Conservation (phyloP, 2,113 vertebrate genomes). For the Trogon surrucura region DNA sequence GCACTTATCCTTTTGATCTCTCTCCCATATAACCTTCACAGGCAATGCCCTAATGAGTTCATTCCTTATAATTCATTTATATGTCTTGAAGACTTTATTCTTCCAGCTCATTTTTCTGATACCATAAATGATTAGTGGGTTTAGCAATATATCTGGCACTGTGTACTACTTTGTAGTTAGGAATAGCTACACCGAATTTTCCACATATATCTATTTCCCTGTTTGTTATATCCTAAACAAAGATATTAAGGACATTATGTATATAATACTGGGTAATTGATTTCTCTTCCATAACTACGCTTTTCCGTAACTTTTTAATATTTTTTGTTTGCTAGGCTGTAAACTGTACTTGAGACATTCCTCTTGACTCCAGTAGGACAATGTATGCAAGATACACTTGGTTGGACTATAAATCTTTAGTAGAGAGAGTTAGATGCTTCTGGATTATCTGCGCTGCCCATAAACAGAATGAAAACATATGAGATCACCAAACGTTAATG, state of each 20-base stretch:
- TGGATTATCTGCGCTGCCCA: not conserved
- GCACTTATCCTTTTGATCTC: not conserved
- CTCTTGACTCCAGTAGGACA: not conserved
- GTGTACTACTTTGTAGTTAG: not conserved
- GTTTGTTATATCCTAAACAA: not conserved
- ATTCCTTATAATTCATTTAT: not conserved
- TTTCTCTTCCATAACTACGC: not conserved
- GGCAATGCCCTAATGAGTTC: not conserved
- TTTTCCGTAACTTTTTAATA: not conserved
- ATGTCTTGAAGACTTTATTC: not conserved
- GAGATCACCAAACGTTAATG: not conserved
- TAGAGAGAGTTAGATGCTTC: not conserved
- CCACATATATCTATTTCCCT: rapidly evolving
- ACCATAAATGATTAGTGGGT: not conserved
- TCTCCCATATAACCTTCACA: not conserved
- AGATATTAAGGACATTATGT: not conserved
- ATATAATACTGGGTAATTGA: not conserved
- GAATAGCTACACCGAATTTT: not conserved
- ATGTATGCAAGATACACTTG: not conserved
- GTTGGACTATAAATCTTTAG: not conserved
- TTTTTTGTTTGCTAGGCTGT: not conserved
- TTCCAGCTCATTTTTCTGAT: not conserved
- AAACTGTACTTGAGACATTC: not conserved
- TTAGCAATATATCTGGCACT: not conserved
- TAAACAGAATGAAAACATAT: not conserved